phyloP scores from a whole-genome alignment of 2,888 invertebrate species.

The Pristionchus exspectatus region DNA sequence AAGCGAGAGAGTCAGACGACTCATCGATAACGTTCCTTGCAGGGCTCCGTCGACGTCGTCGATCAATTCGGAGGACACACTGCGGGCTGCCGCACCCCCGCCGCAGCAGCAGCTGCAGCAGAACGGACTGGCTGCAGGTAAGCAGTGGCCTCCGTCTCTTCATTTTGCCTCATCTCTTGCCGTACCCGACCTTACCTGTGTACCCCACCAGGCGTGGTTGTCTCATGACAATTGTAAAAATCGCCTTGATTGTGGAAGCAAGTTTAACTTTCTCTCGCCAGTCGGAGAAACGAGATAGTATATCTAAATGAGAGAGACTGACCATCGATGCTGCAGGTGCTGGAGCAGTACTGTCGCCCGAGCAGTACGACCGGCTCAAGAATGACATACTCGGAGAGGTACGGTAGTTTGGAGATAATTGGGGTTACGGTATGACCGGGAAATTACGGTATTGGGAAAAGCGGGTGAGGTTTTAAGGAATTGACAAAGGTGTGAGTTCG shows the following conservation, averaged over 20 bases:
- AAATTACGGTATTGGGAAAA: neutral
- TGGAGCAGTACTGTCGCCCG: neutral
- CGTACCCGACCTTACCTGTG: no score
- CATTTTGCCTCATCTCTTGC: no score
- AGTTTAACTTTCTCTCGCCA: no score
- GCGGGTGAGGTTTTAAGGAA: neutral
- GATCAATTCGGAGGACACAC: constrained; percentile 47
- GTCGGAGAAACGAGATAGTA: no score
- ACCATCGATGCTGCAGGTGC: neutral
- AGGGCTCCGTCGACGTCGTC: constrained; percentile 47
- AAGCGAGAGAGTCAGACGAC: neutral
- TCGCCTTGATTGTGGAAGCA: no score
- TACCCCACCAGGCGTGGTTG: no score
- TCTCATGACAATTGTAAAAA: no score
- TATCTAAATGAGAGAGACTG: no score
- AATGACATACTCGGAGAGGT: constrained; percentile 44
- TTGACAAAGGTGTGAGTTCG: neutral
- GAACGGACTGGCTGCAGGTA: no score
- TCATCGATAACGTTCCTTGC: neutral
- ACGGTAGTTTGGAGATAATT: neutral
- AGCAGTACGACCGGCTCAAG: constrained; percentile 52
- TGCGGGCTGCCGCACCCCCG: neutral
- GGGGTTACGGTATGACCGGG: neutral
- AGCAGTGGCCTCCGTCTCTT: no score
- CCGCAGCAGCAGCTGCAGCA: neutral